A percentile compares a stretch with the other conserved stretches of the same genome.
These are phyloP conservation scores for Thereuonema tuberculata DNA, from an alignment of 1,140 invertebrate species.

Conservation along the genomic window DNA sequence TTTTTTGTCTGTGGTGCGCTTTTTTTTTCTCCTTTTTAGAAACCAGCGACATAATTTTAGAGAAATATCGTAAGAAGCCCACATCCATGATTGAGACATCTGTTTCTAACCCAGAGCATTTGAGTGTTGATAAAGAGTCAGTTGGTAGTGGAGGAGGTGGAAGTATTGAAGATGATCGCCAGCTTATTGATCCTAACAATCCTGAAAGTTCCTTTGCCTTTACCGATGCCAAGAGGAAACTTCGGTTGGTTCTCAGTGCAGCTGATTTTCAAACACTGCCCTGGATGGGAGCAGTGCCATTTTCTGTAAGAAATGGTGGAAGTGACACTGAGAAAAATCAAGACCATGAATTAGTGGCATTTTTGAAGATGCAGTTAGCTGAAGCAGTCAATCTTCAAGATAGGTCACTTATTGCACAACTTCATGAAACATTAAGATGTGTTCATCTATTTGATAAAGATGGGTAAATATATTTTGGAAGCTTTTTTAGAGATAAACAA, in stretches of 20 bases:
- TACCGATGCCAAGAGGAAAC: slow-evolving; percentile 76
- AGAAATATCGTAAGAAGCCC: slow-evolving; percentile 78
- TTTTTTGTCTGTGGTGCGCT: not conserved
- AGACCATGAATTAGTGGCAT: slow-evolving; percentile 51
- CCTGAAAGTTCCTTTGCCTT: slow-evolving; percentile 51
- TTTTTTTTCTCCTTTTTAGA: slow-evolving; percentile 36
- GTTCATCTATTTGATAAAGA: slow-evolving; percentile 54
- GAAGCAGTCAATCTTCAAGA: slow-evolving; percentile 77
- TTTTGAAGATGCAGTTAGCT: slow-evolving; percentile 65
- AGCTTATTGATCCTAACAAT: slow-evolving; percentile 46
- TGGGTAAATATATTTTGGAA: slow-evolving; percentile 40
- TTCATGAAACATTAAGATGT: slow-evolving; percentile 74
- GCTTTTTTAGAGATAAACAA: slow-evolving; percentile 1
- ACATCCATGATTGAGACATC: not conserved
- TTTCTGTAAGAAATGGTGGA: not conserved
- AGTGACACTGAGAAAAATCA: slow-evolving; percentile 23
- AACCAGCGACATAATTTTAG: slow-evolving; percentile 81
- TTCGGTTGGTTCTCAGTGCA: slow-evolving; percentile 77
- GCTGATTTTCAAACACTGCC: slow-evolving; percentile 42
- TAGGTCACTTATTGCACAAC: slow-evolving; percentile 61
- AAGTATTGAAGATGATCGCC: slow-evolving; percentile 39
- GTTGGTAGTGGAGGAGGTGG: slow-evolving; percentile 15
- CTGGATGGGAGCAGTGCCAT: not conserved
- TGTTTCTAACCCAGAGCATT: not conserved
- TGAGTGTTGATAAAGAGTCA: slow-evolving; percentile 11